Conservation (phyloP, 2,113 vertebrate genomes). For the Coptodon bakossiorum region DNA sequence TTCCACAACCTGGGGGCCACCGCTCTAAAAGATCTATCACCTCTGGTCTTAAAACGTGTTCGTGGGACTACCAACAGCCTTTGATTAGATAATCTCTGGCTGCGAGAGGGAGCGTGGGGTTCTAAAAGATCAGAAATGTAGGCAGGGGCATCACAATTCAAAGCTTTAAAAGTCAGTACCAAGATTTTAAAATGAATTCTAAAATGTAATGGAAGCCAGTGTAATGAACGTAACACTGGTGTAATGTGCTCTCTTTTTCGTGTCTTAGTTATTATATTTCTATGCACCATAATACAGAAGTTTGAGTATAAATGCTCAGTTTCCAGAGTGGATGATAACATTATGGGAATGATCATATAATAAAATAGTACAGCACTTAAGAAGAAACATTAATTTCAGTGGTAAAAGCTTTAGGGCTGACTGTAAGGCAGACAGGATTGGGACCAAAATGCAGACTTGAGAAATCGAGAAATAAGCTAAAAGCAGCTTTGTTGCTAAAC, state of each 20-base stretch:
- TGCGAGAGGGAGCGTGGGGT: not conserved
- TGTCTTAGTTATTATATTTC: not conserved
- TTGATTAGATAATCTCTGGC: not conserved
- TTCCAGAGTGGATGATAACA: not conserved
- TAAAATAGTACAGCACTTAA: not conserved
- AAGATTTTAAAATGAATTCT: not conserved
- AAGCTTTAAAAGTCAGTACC: not conserved
- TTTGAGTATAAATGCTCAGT: not conserved
- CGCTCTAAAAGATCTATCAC: not conserved
- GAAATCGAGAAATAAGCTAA: not conserved
- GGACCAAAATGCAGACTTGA: not conserved
- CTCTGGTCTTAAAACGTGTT: not conserved
- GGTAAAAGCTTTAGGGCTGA: not conserved
- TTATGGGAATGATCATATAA: not conserved
- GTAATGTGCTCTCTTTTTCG: not conserved
- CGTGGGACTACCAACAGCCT: fast-evolving
- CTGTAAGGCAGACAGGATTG: not conserved
- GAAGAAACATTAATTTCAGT: not conserved
- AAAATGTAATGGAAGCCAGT: not conserved
- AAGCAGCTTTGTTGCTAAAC: not conserved
- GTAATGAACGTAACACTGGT: not conserved
- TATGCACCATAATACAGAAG: not conserved
- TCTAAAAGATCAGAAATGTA: not conserved
- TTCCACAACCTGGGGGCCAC: not conserved
- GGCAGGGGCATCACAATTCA: not conserved